A percentile compares a stretch with the other conserved stretches of the same genome.
Evolutionary conservation across 2,113 vertebrate genomes (phyloP).

Genomic region (Thalassarche chlororhynchos): DNA sequence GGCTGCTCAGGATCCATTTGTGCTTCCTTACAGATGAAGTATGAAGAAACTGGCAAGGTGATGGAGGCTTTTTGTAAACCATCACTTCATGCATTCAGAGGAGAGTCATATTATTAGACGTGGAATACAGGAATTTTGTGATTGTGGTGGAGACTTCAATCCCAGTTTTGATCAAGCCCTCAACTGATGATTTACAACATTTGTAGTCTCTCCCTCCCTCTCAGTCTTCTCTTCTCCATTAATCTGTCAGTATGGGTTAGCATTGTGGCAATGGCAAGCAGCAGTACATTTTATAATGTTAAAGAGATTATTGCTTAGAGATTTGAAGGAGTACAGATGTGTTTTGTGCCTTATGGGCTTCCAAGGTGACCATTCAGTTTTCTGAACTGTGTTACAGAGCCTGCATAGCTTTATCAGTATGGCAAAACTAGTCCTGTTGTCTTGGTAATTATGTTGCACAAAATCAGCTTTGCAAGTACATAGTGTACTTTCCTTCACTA

Average conservation of each 20-base stretch:
- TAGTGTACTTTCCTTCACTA: background rate
- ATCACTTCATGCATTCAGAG: background rate
- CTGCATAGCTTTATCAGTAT: background rate
- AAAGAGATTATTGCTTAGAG: conserved; percentile 31
- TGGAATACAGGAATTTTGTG: background rate
- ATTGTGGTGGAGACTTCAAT: background rate
- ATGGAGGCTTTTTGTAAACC: background rate
- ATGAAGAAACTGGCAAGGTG: background rate
- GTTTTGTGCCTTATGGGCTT: background rate
- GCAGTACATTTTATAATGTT: conserved; percentile 1
- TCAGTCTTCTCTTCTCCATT: background rate
- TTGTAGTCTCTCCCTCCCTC: background rate
- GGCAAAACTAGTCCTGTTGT: background rate
- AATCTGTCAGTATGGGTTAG: background rate
- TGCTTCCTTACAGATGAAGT: background rate
- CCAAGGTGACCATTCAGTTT: conserved; percentile 27
- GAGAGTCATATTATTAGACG: background rate
- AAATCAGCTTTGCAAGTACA: background rate
- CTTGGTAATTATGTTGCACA: background rate
- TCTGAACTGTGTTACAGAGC: background rate
- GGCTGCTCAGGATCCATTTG: background rate
- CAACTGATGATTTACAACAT: background rate
- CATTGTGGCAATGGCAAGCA: background rate
- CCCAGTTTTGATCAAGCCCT: background rate
- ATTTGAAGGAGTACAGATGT: background rate